phyloP scores from a whole-genome alignment of 2,797 vertebrate species.

The Harpagifer antarcticus region DNA sequence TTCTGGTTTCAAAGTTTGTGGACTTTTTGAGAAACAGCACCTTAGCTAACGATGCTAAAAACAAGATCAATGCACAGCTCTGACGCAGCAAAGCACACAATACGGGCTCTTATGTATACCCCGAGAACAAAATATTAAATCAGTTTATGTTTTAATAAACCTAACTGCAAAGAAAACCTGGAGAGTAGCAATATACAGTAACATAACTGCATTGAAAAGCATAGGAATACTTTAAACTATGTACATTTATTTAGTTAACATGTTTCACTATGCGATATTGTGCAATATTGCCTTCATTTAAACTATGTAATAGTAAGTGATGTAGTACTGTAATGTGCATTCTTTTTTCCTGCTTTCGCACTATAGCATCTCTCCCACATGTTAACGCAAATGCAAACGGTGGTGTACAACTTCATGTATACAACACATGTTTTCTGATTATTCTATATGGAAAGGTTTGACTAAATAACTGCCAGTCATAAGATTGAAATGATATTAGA shows the following conservation, averaged over 20 bases:
- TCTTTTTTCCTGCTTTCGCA: conserved; percentile 54
- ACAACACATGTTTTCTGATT: conserved; percentile 14
- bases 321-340: conserved; percentile 42
- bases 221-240: conserved; percentile 42
- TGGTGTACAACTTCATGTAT: conserved; percentile 7
- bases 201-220: conserved; percentile 29
- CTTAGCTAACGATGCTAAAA: conserved; percentile 19
- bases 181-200: conserved; percentile 39
- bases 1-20: conserved; percentile 12
- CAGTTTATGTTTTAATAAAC: conserved; percentile 39
- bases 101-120: conserved; percentile 27
- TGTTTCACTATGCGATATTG: conserved; percentile 57
- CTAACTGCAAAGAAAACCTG: conserved; percentile 24
- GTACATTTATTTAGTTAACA: conserved; percentile 43
- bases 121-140: neutral
- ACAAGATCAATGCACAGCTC: conserved; percentile 42
- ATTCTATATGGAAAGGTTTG: conserved; percentile 17
- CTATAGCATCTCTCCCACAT: conserved; percentile 46
- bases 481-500: conserved; percentile 31
- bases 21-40: conserved; percentile 16
- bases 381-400: conserved; percentile 40
- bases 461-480: conserved; percentile 28
- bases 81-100: conserved; percentile 38
- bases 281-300: conserved; percentile 76
- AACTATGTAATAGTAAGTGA: conserved; percentile 37